Evolutionary conservation across 2,113 vertebrate genomes (phyloP).

Genomic region (Zosterops lateralis): DNA sequence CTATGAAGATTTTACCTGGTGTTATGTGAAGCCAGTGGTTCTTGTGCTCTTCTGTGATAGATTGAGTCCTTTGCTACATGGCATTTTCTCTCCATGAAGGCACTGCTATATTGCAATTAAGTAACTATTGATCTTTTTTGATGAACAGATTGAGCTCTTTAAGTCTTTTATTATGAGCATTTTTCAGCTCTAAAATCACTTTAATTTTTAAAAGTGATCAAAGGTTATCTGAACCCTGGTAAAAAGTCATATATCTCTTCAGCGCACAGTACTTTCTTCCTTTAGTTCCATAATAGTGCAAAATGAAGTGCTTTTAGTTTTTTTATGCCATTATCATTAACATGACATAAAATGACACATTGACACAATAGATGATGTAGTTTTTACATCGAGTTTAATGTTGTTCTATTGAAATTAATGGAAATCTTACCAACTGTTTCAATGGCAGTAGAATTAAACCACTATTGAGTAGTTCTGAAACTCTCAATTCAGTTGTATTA

Average conservation of each 20-base stretch:
- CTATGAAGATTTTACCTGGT: background rate
- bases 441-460: background rate
- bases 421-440: background rate
- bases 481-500: background rate
- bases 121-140: slow-evolving; percentile 38
- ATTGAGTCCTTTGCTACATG: background rate
- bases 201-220: slow-evolving; percentile 33
- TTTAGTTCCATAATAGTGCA: background rate
- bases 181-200: slow-evolving; percentile 20
- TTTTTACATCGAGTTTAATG: background rate
- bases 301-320: background rate
- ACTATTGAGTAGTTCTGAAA: background rate
- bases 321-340: background rate
- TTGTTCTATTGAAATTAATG: background rate
- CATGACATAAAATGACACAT: background rate
- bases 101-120: background rate
- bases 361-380: background rate
- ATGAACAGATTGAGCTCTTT: slow-evolving; percentile 27
- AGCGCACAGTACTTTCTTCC: background rate
- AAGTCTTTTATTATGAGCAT: slow-evolving; percentile 29
- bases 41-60: background rate
- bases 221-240: background rate
- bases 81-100: background rate
- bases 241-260: background rate
- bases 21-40: background rate